Evolutionary conservation across 2,113 vertebrate genomes (phyloP).

Genomic region (Bubo blakistoni): DNA sequence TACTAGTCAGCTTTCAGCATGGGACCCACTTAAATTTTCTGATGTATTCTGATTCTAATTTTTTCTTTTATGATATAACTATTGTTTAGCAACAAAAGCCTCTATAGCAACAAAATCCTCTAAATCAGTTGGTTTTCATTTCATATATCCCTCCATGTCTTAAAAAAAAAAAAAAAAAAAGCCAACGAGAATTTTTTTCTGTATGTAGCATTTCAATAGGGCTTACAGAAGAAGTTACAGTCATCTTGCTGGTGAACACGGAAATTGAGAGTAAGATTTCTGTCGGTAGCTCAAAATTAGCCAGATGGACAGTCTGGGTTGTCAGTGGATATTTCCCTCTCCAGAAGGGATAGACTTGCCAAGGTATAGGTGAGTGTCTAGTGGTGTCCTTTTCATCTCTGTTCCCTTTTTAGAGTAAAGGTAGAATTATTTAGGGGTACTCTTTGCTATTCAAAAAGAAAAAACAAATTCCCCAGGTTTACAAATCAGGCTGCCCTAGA

Average conservation of each 20-base stretch:
- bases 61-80: background rate
- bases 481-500: background rate
- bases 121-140: background rate
- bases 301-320: background rate
- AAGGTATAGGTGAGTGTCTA: background rate
- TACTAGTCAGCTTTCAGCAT: background rate
- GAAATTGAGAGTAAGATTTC: background rate
- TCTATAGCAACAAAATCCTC: background rate
- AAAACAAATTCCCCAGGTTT: background rate
- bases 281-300: background rate
- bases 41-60: background rate
- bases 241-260: background rate
- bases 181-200: background rate
- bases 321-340: background rate
- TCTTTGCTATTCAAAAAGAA: background rate
- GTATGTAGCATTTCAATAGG: background rate
- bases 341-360: background rate
- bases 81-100: background rate
- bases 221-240: background rate
- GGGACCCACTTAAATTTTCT: background rate
- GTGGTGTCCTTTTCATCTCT: background rate
- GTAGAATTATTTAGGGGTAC: background rate
- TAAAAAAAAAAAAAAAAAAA: background rate
- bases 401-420: background rate
- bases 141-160: background rate